Evolutionary conservation across 2,797 vertebrate genomes (phyloP).

Genomic region (Arremon aurantiirostris): DNA sequence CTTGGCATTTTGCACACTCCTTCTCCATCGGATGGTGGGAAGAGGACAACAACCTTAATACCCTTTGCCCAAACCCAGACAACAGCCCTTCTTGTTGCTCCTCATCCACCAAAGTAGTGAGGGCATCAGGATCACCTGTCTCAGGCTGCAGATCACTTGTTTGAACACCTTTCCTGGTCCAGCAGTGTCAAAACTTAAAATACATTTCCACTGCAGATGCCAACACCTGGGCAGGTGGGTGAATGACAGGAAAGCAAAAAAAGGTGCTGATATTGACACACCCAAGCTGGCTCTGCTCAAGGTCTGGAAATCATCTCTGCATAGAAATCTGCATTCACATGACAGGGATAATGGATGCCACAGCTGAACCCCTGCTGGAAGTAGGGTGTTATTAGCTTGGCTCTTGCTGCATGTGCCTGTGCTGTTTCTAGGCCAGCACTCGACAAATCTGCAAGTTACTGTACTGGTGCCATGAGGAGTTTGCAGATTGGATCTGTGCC

Average conservation of each 20-base stretch:
- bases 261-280: neutral
- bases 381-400: conserved; percentile 51
- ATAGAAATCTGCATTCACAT: conserved; percentile 37
- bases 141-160: neutral
- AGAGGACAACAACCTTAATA: neutral
- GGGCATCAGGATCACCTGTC: neutral
- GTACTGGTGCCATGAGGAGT: neutral
- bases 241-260: neutral
- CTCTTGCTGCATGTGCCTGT: conserved; percentile 23
- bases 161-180: neutral
- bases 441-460: conserved; percentile 31
- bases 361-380: conserved; percentile 53
- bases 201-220: neutral
- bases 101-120: neutral
- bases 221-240: too few species aligned
- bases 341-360: conserved; percentile 30
- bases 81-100: neutral
- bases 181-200: neutral
- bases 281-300: neutral
- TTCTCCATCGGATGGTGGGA: neutral
- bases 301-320: conserved; percentile 43
- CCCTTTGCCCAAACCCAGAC: neutral
- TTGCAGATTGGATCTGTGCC: neutral
- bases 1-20: neutral
- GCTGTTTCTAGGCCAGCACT: conserved; percentile 48